Percentiles rank a stretch among this genome's conserved stretches.
phyloP scores from a whole-genome alignment of 2,113 vertebrate genomes.

The Thalassoma bifasciatum region DNA sequence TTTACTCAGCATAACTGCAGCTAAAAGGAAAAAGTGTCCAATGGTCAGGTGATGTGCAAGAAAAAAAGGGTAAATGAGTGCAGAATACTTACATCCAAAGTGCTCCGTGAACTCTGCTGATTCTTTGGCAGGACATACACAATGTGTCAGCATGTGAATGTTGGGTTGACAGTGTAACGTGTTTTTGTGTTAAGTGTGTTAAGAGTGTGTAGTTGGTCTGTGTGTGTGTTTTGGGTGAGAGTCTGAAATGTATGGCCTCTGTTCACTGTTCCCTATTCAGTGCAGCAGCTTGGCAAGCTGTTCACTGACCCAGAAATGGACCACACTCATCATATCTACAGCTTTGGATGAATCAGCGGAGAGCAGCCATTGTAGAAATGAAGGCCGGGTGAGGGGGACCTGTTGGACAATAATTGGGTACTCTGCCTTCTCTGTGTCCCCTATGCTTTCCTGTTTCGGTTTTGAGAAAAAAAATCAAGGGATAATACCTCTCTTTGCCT shows the following conservation, averaged over 20 bases:
- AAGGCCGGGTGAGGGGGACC: constrained; percentile 36
- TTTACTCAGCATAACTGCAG: not conserved
- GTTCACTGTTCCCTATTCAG: constrained; percentile 68
- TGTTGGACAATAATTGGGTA: constrained; percentile 49
- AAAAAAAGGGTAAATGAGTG: constrained; percentile 18
- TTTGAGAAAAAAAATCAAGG: constrained; percentile 6
- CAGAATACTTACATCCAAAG: constrained; percentile 58
- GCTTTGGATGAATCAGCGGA: constrained; percentile 77
- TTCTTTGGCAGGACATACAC: constrained; percentile 40
- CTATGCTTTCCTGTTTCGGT: constrained; percentile 13
- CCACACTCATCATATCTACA: constrained; percentile 81
- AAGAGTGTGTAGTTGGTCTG: constrained; percentile 22
- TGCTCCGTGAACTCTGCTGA: constrained; percentile 32
- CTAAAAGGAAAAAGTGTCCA: not conserved
- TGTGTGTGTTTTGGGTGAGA: constrained; percentile 34
- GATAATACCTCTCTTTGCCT: no score
- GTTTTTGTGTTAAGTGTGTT: constrained; percentile 46
- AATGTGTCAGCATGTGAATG: constrained; percentile 48
- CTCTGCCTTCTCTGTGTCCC: constrained; percentile 24
- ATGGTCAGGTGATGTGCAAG: constrained; percentile 2
- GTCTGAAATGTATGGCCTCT: constrained; percentile 50
- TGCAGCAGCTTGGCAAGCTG: constrained; percentile 47
- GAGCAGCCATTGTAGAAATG: constrained; percentile 68
- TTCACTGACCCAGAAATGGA: constrained; percentile 82
- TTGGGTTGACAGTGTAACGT: constrained; percentile 32